Base-by-base conservation (phyloP, 1,140 invertebrate species). In the Caenorhabditis remanei region DNA sequence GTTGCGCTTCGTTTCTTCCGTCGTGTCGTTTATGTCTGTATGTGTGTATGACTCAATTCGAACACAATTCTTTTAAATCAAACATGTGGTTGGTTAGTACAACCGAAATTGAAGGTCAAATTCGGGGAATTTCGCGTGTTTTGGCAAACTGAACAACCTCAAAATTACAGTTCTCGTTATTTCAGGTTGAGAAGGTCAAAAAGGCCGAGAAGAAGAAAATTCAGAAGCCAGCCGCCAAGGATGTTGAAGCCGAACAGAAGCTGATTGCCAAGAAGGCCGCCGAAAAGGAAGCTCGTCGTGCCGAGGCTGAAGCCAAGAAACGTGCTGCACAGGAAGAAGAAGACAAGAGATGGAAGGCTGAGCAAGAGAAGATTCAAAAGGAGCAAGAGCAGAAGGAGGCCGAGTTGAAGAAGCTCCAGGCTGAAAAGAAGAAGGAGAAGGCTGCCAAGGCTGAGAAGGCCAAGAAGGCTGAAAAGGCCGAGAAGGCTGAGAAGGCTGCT, bases 181-280 rank as follows among this genome's bases (percentile, higher is more conserved):
- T 65, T 50, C 55, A 65, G 56, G 83, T 85, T 46, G 79, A 83
- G 43, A 87, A 87, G 61, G 56, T 63, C 53, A 63, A 83, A 82
- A 84, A 83, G 46, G 58, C 53, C 46, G 86, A 83, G 0, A 79
- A 87, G 41, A 63, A 61, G 24, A 58, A 58, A 11, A 41, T n/a
- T 24, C 83, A 84, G 32, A 87, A 83, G 24, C 53, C 55, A 19
- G 71, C 19, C 16, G 50, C 50, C 32, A 83, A 87, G 63, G 86
- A 79, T 84, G 56, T 83, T 41, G 86, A 79, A 83, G 86, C 86
- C 43, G 86, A 53, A 63, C 75, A 87, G 48, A 87, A 87, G 43
- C 21, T 53, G 56, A 63, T 61, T 7, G 55, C 55, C 55, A 24
- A 85, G 46, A 83, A 83, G 55, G 53, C 50, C 55, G 82, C 82